Evolutionary conservation across 1,140 invertebrate species (phyloP).

Genomic region (Aphidius ervi): DNA sequence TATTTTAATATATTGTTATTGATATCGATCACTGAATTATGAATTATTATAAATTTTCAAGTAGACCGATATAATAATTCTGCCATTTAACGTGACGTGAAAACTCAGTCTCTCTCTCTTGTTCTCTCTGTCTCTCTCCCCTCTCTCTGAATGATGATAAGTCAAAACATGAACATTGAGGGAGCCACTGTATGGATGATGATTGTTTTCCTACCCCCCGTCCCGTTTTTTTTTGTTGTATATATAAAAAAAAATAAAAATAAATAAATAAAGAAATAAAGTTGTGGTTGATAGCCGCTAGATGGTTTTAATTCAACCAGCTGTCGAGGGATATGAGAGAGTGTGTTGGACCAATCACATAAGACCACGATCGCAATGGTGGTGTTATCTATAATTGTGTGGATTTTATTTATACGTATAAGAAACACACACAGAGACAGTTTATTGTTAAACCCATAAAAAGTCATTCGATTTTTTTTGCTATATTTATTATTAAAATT

Average conservation of each 20-base stretch:
- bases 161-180: no score
- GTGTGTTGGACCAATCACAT: conserved; percentile 43
- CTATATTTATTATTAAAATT: conserved; percentile 26
- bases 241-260: not conserved
- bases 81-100: conserved; percentile 13
- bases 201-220: not conserved
- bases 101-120: not conserved
- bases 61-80: conserved; percentile 11
- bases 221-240: not conserved
- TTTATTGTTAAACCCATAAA: not conserved
- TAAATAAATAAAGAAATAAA: not conserved
- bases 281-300: not conserved
- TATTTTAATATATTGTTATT: not conserved
- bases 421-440: conserved; percentile 19
- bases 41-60: not conserved
- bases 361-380: conserved; percentile 51
- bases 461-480: not conserved
- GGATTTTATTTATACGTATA: conserved; percentile 23
- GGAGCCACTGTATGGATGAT: not conserved
- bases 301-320: not conserved
- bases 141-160: no score
- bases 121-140: no score
- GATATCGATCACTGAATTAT: not conserved
- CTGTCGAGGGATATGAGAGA: no score
- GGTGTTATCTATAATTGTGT: conserved; percentile 35